phyloP scores from a whole-genome alignment of 2,797 vertebrate genomes.

The Corythornis leucogaster region DNA sequence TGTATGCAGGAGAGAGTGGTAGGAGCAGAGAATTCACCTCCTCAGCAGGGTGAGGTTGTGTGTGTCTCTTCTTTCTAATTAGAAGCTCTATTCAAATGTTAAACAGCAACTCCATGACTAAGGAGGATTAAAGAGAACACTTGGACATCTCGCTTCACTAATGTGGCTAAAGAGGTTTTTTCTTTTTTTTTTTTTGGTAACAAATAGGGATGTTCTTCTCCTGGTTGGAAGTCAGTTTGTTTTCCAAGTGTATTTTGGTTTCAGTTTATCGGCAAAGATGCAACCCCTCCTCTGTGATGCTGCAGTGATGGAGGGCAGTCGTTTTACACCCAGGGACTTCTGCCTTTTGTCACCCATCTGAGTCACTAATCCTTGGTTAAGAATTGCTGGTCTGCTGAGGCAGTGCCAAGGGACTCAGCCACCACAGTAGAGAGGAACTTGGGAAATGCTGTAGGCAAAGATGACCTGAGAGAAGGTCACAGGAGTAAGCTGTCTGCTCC shows the following conservation, averaged over 20 bases:
- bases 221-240: not conserved
- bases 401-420: not conserved
- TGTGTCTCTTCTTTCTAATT: slow-evolving; percentile 61
- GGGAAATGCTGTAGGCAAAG: not conserved
- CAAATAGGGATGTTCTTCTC: not conserved
- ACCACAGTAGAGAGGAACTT: not conserved
- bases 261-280: not conserved
- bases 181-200: not conserved
- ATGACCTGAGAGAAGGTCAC: not conserved
- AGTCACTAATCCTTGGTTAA: not conserved
- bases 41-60: slow-evolving; percentile 30
- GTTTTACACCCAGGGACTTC: not conserved
- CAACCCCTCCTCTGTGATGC: not conserved
- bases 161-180: slow-evolving; percentile 13
- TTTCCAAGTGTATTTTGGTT: not conserved
- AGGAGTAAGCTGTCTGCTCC: not conserved
- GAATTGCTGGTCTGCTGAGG: not conserved
- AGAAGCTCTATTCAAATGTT: slow-evolving; percentile 70
- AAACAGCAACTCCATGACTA: slow-evolving; percentile 59
- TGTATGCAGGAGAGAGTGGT: slow-evolving; percentile 48
- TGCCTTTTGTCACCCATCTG: not conserved
- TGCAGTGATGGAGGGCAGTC: rapidly evolving
- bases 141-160: slow-evolving; percentile 20
- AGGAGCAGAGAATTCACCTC: slow-evolving; percentile 48
- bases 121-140: slow-evolving; percentile 39